A percentile compares a stretch with the other conserved stretches of the same genome.
Conservation (phyloP, 35 echinoderm and acorn worm genomes). For the Chiridota heheva region DNA sequence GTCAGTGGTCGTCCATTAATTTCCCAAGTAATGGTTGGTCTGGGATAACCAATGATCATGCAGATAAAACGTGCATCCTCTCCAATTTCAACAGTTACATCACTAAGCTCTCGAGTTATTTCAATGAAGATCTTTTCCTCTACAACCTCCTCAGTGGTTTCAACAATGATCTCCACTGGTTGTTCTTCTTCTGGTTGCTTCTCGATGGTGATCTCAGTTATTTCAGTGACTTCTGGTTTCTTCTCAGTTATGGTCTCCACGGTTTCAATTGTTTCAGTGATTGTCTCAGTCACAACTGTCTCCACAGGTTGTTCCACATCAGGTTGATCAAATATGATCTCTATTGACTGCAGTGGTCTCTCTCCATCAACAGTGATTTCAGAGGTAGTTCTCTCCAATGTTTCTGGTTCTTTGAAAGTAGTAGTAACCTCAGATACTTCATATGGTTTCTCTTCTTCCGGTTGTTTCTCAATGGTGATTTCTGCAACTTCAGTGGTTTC, state of each 20-base stretch:
- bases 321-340: background rate
- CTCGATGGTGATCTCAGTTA: conserved; percentile 7
- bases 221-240: background rate
- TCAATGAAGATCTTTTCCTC: conserved; percentile 39
- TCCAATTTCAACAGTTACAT: conserved; percentile 46
- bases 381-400: too few species aligned
- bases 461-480: conserved; percentile 6
- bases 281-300: background rate
- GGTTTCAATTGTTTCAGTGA: conserved; percentile 7
- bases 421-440: too few species aligned
- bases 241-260: conserved; percentile 10
- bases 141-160: conserved; percentile 12
- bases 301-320: conserved; percentile 34
- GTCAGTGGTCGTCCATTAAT: conserved; percentile 52
- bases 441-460: conserved; percentile 3
- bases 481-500: conserved; percentile 26
- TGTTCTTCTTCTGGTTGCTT: conserved; percentile 6
- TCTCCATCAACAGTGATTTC: too few species aligned
- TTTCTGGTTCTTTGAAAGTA: too few species aligned
- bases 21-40: conserved; percentile 52
- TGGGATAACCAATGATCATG: conserved; percentile 50
- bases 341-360: too few species aligned
- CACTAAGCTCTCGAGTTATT: conserved; percentile 31
- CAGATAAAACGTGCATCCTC: conserved; percentile 45
- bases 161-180: conserved; percentile 26